Conservation (phyloP, 2,113 vertebrate genomes). For the Chaetops frenatus region DNA sequence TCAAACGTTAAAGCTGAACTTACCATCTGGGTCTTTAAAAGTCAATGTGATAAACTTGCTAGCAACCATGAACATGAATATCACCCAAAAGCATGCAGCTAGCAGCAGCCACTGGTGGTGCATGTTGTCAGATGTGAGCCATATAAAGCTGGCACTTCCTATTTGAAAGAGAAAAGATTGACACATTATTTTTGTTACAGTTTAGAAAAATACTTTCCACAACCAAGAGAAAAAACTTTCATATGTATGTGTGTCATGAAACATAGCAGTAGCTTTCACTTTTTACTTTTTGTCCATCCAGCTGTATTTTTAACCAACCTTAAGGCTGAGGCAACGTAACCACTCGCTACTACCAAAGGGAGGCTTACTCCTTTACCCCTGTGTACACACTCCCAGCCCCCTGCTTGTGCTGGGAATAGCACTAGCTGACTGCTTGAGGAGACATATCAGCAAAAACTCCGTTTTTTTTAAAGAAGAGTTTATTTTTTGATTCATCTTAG, state of each 20-base stretch:
- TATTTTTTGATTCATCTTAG: not conserved
- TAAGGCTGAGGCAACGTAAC: not conserved
- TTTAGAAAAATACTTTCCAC: not conserved
- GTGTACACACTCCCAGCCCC: not conserved
- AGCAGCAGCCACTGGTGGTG: constrained; percentile 94
- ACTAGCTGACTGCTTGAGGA: not conserved
- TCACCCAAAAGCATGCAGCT: constrained; percentile 92
- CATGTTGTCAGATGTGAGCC: constrained; percentile 80
- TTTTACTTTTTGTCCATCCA: not conserved
- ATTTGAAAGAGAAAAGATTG: constrained; percentile 44
- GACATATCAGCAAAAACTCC: not conserved
- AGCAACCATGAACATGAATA: constrained; percentile 94
- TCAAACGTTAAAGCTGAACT: constrained; percentile 16
- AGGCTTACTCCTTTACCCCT: not conserved
- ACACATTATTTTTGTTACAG: not conserved
- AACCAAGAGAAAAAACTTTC: not conserved
- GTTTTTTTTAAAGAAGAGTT: not conserved
- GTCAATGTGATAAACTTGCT: constrained; percentile 90
- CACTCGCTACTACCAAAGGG: not conserved
- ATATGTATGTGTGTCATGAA: not conserved
- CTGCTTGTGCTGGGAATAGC: not conserved
- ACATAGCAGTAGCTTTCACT: not conserved
- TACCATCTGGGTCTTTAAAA: constrained; percentile 86
- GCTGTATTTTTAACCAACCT: not conserved
- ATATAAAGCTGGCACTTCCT: constrained; percentile 61